phyloP scores from a whole-genome alignment of 2,113 vertebrate species.

The Uropsilus gracilis region DNA sequence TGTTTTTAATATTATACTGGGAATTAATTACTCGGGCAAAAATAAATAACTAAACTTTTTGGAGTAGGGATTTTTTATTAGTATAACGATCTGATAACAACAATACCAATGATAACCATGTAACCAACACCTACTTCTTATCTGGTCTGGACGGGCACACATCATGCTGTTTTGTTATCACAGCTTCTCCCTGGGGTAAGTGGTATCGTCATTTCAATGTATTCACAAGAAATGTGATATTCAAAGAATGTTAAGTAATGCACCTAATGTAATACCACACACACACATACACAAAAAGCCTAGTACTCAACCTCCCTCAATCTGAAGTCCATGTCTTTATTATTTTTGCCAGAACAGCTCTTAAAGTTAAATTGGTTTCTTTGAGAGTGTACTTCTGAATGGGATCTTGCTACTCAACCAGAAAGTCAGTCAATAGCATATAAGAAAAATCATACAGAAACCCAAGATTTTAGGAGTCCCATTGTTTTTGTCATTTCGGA shows the following conservation, averaged over 20 bases:
- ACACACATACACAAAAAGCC: background rate
- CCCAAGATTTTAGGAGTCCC: background rate
- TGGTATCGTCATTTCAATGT: background rate
- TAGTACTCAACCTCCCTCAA: background rate
- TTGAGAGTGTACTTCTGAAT: background rate
- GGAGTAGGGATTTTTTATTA: background rate
- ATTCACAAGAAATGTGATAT: background rate
- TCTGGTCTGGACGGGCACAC: background rate
- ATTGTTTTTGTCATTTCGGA: background rate
- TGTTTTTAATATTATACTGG: background rate
- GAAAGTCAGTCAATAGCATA: no score
- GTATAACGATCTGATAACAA: background rate
- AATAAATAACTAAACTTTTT: background rate
- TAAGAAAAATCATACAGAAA: background rate
- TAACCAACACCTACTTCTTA: background rate
- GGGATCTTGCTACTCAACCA: background rate
- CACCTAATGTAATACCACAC: background rate
- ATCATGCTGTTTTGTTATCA: background rate
- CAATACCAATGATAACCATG: background rate
- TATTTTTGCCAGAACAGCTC: background rate
- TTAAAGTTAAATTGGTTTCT: background rate
- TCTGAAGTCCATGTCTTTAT: background rate
- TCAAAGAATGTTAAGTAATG: background rate
- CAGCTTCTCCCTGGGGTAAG: background rate
- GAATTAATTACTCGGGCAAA: background rate